phyloP scores from a whole-genome alignment of 2,888 invertebrate species.

The Heliconius charithonia region DNA sequence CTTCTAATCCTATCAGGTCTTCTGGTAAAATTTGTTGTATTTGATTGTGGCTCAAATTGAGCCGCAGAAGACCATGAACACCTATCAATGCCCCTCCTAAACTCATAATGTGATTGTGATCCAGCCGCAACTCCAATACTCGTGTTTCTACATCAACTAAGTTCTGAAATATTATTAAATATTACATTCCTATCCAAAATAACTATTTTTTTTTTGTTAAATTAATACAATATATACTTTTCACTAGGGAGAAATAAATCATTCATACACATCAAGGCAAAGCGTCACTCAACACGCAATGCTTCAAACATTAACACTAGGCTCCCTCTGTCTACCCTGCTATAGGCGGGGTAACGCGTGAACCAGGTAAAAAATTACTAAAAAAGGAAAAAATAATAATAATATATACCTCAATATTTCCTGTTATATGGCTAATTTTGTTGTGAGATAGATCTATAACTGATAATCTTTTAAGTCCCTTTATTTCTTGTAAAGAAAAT shows the following conservation, averaged over 20 bases:
- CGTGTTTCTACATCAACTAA: constrained; percentile 90
- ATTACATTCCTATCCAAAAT: not conserved
- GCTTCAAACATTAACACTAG: too few species aligned
- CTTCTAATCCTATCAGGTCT: constrained; percentile 90
- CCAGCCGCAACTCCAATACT: constrained; percentile 88
- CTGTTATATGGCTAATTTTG: constrained; percentile 86
- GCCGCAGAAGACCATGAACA: constrained; percentile 87
- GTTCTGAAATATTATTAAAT: constrained; percentile 80
- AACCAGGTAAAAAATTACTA: not conserved
- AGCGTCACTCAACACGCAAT: too few species aligned
- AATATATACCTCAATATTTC: constrained; percentile 85
- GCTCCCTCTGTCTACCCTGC: too few species aligned
- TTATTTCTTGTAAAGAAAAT: constrained; percentile 91
- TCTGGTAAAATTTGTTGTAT: constrained; percentile 89
- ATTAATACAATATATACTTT: not conserved
- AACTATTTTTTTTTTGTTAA: not conserved
- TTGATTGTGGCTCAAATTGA: constrained; percentile 90
- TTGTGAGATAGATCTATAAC: constrained; percentile 91
- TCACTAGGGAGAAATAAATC: too few species aligned
- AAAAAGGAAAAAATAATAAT: not conserved
- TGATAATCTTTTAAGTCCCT: constrained; percentile 88
- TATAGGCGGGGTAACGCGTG: too few species aligned
- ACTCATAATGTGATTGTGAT: constrained; percentile 88
- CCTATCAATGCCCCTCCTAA: constrained; percentile 91
- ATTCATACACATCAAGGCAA: too few species aligned